A percentile compares a stretch with the other conserved stretches of the same genome.
These are phyloP conservation scores for Protobothrops flavoviridis DNA, from an alignment of 2,113 vertebrate genomes.

Conservation along the genomic window DNA sequence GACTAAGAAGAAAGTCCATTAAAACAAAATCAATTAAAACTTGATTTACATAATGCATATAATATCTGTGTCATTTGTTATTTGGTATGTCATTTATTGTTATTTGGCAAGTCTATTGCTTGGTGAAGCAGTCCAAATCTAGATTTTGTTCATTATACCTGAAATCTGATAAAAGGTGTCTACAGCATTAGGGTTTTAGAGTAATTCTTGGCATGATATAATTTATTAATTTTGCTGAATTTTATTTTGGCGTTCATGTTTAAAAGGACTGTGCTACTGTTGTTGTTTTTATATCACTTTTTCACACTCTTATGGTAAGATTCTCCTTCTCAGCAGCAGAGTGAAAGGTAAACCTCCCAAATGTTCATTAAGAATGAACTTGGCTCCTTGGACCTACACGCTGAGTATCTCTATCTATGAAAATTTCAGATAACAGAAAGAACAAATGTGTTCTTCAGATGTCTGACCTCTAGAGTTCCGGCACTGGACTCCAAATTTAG, in stretches of 20 bases:
- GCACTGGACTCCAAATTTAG: constrained; percentile 54
- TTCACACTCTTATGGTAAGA: constrained; percentile 4
- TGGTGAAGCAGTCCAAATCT: not conserved
- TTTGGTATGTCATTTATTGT: not conserved
- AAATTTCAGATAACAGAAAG: constrained; percentile 58
- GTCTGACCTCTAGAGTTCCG: constrained; percentile 44
- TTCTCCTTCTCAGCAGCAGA: constrained; percentile 31
- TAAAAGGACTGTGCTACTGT: constrained; percentile 19
- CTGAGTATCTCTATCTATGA: constrained; percentile 41
- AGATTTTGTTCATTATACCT: not conserved
- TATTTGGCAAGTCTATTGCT: not conserved
- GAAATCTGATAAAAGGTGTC: not conserved
- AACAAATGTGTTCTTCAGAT: constrained; percentile 64
- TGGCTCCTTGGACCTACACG: constrained; percentile 29
- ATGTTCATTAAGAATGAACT: constrained; percentile 18
- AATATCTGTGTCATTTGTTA: not conserved
- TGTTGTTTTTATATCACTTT: not conserved
- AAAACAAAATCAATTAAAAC: not conserved
- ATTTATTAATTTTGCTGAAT: not conserved
- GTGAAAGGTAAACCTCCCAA: constrained; percentile 45
- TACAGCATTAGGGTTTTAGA: not conserved
- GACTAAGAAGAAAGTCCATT: not conserved
- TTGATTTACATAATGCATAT: not conserved
- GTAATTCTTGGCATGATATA: not conserved
- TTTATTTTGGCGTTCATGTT: constrained; percentile 31